Base-by-base conservation (phyloP, 1,140 invertebrate genomes). In the Papilio aristodemus region DNA sequence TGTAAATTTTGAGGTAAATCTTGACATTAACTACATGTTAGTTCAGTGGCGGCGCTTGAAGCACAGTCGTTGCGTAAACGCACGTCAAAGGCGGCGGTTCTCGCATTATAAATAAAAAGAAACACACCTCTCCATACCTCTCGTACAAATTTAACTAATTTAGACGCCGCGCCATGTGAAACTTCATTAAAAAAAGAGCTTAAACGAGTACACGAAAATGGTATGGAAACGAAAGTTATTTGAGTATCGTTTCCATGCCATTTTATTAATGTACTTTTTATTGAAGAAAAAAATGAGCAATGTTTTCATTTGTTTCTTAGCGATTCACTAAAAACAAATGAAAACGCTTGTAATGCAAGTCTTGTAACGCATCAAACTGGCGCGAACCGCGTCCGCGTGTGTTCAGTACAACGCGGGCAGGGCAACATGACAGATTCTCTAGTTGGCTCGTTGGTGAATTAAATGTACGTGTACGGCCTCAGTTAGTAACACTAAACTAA, bases 111-210 rank as follows among this genome's bases (percentile, higher is more conserved):
- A 54, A 22, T 54, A 50, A 50, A 54, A 54, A 43, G 14, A 43
- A 54, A 54, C 19, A 54, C 46, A 22, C 46, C 10, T 25, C 43
- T 46, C 9, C 43, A 46, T 46, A 10, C 6, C 17, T 46, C 46
- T 54, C 19, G 19, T 54, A 54, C 10, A 54, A 54, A 54, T 54
- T 54, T 54, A 54, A 54, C 46, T 54, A 54, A 54, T 54, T 54
- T 54, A 54, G 22, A 54, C 46, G 9, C 17, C 11, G 22, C 46
- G 9, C 19, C 19, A 54, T 19, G 46, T 54, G 46, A 17, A 19
- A 25, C 6, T 54, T 54, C 46, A 54, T 54, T 54, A 54, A 54
- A 54, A 54, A 6, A 17, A 17, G n/a, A n/a, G 11, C 19, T 11
- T 54, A 22, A 54, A 54, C 22, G 46, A 39, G 38, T 11, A 13